phyloP scores from a whole-genome alignment of 2,113 vertebrate species.

The Arothron firmamentum region DNA sequence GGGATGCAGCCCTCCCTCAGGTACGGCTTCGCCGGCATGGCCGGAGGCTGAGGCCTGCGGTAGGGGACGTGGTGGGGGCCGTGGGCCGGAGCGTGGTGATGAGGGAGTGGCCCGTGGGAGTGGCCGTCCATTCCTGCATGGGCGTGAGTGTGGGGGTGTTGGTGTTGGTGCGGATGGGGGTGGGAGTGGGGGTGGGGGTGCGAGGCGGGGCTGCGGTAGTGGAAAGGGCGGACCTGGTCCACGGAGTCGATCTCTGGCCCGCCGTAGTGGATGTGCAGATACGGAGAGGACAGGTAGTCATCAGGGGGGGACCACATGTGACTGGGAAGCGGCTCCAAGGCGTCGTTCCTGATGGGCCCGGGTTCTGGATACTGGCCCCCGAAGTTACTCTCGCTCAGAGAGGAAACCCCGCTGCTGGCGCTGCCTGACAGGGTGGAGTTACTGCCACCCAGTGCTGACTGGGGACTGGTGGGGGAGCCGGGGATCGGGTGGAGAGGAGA shows the following conservation, averaged over 20 bases:
- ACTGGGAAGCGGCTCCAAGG: slow-evolving; percentile 89
- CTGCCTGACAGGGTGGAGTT: slow-evolving; percentile 95
- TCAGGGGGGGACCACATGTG: slow-evolving; percentile 88
- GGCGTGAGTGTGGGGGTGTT: slow-evolving; percentile 53
- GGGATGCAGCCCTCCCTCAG: slow-evolving; percentile 87
- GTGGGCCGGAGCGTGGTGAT: slow-evolving; percentile 57
- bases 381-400: slow-evolving; percentile 92
- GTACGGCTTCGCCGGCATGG: slow-evolving; percentile 88
- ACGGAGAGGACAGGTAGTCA: slow-evolving; percentile 85
- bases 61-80: slow-evolving; percentile 67
- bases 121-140: slow-evolving; percentile 80
- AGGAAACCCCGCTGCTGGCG: slow-evolving; percentile 94
- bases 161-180: no score
- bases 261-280: slow-evolving; percentile 92
- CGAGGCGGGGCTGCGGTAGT: slow-evolving; percentile 90
- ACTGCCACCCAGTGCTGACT: slow-evolving; percentile 91
- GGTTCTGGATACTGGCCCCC: slow-evolving; percentile 73
- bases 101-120: slow-evolving; percentile 77
- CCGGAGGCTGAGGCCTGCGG: slow-evolving; percentile 77
- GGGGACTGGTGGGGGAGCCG: slow-evolving; percentile 91
- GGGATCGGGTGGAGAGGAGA: slow-evolving; percentile 93
- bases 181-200: slow-evolving; percentile 76
- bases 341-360: slow-evolving; percentile 83
- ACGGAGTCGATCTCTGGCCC: slow-evolving; percentile 86
- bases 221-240: slow-evolving; percentile 86